Evolutionary conservation across 53 echinoderm and acorn worm genomes (phyloP), one percentile per base, ranked within the genome.

Genomic region (Patiria pectinifera): DNA sequence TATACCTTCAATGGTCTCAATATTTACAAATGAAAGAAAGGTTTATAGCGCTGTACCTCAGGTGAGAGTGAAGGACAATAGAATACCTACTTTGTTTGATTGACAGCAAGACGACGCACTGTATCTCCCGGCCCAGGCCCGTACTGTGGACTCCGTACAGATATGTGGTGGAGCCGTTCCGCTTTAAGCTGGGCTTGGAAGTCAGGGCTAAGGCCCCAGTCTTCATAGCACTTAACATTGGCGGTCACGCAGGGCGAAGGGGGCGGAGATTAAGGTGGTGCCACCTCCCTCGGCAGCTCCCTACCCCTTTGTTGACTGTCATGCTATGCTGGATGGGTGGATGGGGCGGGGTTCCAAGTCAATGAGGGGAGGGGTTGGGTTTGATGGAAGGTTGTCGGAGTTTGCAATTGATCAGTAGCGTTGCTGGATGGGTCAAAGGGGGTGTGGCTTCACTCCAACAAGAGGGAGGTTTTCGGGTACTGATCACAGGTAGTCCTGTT

Each of bases 71-170:
- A 70, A 74, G 24, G 62, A 59, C 53, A 19, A 25, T 4, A 22
- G 59, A 78, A 59, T 78, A 79, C 78, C 24, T 85, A 85, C 85
- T 44, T 44, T 62, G 84, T 78, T 85, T 82, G 84, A 91, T 66
- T 3, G 86, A 80, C 13, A 92, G 80, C 70, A 92, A 62, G 78
- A 92, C 86, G 16, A 86, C 92, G 78, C 86, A 86, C 53, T 86
- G 69, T 24, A 92, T 92, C 79, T 92, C 92, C 18, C 92, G 45
- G 23, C 92, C 92, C 35, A 92, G 11, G 47, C 92, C 92, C 69
- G 86, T 92, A 48, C 92, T 92, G 49, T 86, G 86, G 9, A 92
- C 24, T 69, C 86, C 80, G 24, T 92, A 92, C 80, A 92, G 19
- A 22, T 92, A 92, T 58, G 83, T 92, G 4, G 92, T 92, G 21